A percentile compares a stretch with the other conserved stretches of the same genome.
phyloP scores from a whole-genome alignment of 2,797 vertebrate genomes.

The Myoxocephalus aenaeus region DNA sequence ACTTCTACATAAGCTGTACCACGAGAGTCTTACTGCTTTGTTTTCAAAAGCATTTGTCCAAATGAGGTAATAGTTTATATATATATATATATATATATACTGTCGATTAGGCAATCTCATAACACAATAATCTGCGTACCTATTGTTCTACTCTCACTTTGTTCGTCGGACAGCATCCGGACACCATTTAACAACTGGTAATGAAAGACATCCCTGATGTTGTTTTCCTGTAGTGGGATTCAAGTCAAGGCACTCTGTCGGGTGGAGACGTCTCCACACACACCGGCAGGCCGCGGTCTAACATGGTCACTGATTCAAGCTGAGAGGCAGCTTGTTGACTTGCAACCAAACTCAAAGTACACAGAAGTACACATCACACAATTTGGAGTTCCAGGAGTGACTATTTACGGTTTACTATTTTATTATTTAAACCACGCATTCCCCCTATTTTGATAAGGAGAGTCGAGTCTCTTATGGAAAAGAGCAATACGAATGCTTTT shows the following conservation, averaged over 20 bases:
- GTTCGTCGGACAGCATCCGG: slow-evolving; percentile 30
- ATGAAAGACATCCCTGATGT: slow-evolving; percentile 72
- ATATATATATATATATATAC: background rate
- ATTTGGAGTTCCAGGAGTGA: background rate
- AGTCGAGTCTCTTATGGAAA: background rate
- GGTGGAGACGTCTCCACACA: slow-evolving; percentile 41
- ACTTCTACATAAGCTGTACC: background rate
- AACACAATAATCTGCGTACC: slow-evolving; percentile 2
- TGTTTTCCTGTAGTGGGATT: slow-evolving; percentile 59
- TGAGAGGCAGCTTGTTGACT: slow-evolving; percentile 37
- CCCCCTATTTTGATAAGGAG: background rate
- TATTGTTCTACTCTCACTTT: slow-evolving; percentile 14
- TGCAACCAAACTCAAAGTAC: slow-evolving; percentile 10
- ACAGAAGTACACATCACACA: background rate
- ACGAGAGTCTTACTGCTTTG: background rate
- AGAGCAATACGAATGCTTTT: background rate
- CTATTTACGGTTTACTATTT: background rate
- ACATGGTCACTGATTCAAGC: slow-evolving; percentile 35
- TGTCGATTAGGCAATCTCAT: background rate
- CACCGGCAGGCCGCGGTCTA: slow-evolving; percentile 27
- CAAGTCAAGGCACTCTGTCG: slow-evolving; percentile 82
- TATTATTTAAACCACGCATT: background rate
- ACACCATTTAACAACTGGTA: slow-evolving; percentile 36
- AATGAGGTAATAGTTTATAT: background rate
- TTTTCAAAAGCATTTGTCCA: background rate